Evolutionary conservation across 2,113 vertebrate genomes (phyloP), one percentile per base, ranked within the genome.

Genomic region (Ranitomeya imitator): DNA sequence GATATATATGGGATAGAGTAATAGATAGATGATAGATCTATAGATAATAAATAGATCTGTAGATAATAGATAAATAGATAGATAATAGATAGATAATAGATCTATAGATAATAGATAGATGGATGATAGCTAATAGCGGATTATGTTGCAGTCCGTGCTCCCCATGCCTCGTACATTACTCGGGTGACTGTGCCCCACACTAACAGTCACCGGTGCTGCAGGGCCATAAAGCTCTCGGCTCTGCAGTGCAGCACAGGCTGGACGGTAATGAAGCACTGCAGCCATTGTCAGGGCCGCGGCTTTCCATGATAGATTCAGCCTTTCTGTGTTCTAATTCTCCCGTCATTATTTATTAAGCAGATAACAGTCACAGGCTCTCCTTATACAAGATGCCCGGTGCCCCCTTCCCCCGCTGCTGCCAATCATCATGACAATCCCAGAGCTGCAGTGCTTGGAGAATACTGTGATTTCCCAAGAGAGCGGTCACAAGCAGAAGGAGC

Each of bases 201-300:
- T 51, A 16, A 51, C 61, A 63, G 3, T 23, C n/a, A 4, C 77
- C 76, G 31, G 14, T 82, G 80, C 31, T 82, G 78, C 78, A 80
- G 51, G n/a, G 63, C 52, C 60, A 83, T 83, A 83, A 83, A 83
- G 45, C 60, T 23, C 37, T 13, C 19, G 7, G 31, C 57, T 83
- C 81, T 83, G 81, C 81, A 83, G 60, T 83, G 81, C 81, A 52
- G 81, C 57, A 52, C 60, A 21, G 80, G 16, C 31, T 52, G 81
- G 59, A 51, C 79, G 63, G 16, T 63, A 51, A n/a, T 82, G 18
- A 82, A 82, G 55, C 19, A 15, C 7, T 45, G 59, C 59, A 82
- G 59, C 31, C 26, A 12, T 45, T 51, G 10, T 7, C n/a, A 59
- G 21, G 23, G 21, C 51, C 11, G 52, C 13, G 16, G 52, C 55